Percentiles rank a stretch among this genome's conserved stretches.
phyloP scores from a whole-genome alignment of 2,888 invertebrate species.

The Erebia palarica region DNA sequence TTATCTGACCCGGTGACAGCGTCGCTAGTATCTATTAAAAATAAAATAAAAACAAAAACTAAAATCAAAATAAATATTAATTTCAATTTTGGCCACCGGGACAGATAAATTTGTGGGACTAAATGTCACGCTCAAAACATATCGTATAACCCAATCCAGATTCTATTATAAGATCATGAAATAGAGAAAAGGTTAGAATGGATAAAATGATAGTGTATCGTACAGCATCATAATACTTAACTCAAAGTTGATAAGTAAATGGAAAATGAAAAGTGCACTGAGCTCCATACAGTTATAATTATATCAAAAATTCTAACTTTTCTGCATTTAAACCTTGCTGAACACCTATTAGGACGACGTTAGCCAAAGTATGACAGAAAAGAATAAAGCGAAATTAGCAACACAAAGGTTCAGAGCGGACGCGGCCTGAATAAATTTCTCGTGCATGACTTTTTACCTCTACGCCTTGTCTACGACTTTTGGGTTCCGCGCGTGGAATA shows the following conservation, averaged over 20 bases:
- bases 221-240: no score
- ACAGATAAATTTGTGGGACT: no score
- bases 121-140: no score
- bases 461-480: conserved; percentile 32
- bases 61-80: no score
- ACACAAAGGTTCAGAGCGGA: conserved; percentile 60
- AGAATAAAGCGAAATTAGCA: conserved; percentile 69
- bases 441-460: conserved; percentile 60
- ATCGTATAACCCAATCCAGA: no score
- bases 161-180: no score
- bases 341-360: conserved; percentile 1
- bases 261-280: neutral
- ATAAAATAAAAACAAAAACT: no score
- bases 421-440: conserved; percentile 61
- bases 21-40: no score
- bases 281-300: neutral
- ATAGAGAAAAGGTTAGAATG: no score
- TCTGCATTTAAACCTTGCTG: neutral
- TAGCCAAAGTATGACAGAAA: conserved; percentile 50
- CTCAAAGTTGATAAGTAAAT: neutral
- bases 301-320: neutral
- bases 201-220: no score
- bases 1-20: no score
- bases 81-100: no score
- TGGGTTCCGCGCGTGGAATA: conserved; percentile 34